Evolutionary conservation across 2,113 vertebrate species (phyloP).

Genomic region (Mandrillus leucophaeus): DNA sequence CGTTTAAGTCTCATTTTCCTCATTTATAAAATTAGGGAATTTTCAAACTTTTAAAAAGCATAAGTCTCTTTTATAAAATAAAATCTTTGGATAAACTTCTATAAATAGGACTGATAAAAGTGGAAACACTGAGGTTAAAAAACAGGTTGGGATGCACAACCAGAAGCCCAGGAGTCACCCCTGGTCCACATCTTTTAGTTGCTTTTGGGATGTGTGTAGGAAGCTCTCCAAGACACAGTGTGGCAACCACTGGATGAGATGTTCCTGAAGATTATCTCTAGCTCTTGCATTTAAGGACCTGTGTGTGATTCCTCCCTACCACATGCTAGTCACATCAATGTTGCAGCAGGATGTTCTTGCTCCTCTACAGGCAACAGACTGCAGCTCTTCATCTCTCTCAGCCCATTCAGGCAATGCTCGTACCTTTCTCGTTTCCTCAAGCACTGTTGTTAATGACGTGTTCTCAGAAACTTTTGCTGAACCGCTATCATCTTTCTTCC

Average conservation of each 20-base stretch:
- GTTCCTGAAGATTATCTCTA: background rate
- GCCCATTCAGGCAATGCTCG: rapidly evolving
- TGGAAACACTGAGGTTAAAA: background rate
- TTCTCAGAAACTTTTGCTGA: background rate
- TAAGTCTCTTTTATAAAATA: background rate
- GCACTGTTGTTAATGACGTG: background rate
- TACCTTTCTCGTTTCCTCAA: background rate
- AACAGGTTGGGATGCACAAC: background rate
- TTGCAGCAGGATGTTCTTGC: too few species aligned
- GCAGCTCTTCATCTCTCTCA: background rate
- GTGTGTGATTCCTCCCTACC: background rate
- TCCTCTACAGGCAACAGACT: background rate
- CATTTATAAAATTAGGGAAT: background rate
- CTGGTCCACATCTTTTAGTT: rapidly evolving
- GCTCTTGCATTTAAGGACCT: background rate
- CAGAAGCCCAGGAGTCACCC: background rate
- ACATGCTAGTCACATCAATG: background rate
- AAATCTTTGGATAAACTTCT: background rate
- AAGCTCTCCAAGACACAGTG: background rate
- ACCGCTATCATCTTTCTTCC: background rate
- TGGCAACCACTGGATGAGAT: background rate
- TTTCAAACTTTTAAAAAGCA: background rate
- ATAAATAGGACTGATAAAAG: background rate
- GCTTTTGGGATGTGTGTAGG: background rate
- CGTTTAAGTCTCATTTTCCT: background rate